Percentiles rank a stretch among this genome's conserved stretches.
Evolutionary conservation across 2,888 invertebrate genomes (phyloP).

Genomic region (Gari tellinella): DNA sequence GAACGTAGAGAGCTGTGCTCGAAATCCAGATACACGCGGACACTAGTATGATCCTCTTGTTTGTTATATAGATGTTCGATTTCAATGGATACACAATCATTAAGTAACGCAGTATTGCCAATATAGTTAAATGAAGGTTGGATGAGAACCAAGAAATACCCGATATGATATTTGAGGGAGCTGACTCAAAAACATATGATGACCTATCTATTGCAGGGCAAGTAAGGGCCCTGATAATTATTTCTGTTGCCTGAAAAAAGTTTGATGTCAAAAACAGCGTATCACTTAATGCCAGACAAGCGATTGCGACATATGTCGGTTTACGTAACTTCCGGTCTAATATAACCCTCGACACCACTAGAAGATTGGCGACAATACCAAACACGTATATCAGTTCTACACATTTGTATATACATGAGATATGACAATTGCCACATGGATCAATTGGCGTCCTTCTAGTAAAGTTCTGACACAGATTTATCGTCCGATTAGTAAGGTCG

Average conservation of each 20-base stretch:
- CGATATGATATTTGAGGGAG: not conserved
- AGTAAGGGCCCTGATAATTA: not conserved
- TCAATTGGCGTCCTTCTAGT: too few species aligned
- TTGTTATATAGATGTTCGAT: constrained; percentile 9
- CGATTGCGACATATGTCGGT: constrained; percentile 15
- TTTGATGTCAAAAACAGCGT: constrained; percentile 6
- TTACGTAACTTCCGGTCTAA: constrained; percentile 3
- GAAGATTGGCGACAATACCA: constrained; percentile 8
- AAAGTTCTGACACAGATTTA: too few species aligned
- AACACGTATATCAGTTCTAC: constrained; percentile 5
- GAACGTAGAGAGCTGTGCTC: not conserved
- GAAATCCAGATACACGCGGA: constrained; percentile 11
- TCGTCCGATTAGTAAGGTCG: too few species aligned
- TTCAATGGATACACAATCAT: constrained; percentile 15
- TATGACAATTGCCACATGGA: constrained; percentile 2
- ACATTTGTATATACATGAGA: constrained; percentile 6
- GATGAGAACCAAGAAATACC: constrained; percentile 17
- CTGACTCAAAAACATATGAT: not conserved
- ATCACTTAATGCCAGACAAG: constrained; percentile 13
- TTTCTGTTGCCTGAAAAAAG: not conserved
- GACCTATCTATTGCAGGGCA: not conserved
- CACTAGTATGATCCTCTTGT: constrained; percentile 2
- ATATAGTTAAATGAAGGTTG: constrained; percentile 9
- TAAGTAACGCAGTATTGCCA: constrained; percentile 11
- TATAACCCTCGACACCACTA: constrained; percentile 12